phyloP scores from a whole-genome alignment of 2,113 vertebrate genomes.

The Oreochromis aureus region DNA sequence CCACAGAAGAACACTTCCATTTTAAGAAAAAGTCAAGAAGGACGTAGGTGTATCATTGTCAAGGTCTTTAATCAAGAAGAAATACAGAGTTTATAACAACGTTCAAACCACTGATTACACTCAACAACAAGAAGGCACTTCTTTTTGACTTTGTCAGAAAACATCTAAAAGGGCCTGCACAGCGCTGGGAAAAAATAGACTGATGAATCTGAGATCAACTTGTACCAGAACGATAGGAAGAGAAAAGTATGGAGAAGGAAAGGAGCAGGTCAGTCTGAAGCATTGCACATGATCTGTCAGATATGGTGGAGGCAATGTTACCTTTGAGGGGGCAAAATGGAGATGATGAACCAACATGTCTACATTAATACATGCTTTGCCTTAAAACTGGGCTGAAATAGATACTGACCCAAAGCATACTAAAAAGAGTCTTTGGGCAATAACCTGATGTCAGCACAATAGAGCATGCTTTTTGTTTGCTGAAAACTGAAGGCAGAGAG shows the following conservation, averaged over 20 bases:
- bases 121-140: not conserved
- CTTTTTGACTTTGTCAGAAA: not conserved
- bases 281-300: not conserved
- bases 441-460: not conserved
- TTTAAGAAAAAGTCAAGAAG: not conserved
- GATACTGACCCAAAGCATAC: not conserved
- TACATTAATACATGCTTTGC: not conserved
- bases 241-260: not conserved
- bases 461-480: not conserved
- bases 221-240: not conserved
- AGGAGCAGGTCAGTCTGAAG: not conserved
- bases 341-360: not conserved
- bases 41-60: not conserved
- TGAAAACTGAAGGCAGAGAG: not conserved
- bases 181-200: not conserved
- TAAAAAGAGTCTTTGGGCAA: not conserved
- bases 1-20: not conserved
- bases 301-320: not conserved
- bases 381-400: not conserved
- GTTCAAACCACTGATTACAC: not conserved
- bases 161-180: not conserved
- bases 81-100: not conserved
- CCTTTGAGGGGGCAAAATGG: not conserved
- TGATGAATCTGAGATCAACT: not conserved
- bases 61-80: not conserved